Evolutionary conservation across 2,888 invertebrate genomes (phyloP).

Genomic region (Cheiracanthium punctorium): DNA sequence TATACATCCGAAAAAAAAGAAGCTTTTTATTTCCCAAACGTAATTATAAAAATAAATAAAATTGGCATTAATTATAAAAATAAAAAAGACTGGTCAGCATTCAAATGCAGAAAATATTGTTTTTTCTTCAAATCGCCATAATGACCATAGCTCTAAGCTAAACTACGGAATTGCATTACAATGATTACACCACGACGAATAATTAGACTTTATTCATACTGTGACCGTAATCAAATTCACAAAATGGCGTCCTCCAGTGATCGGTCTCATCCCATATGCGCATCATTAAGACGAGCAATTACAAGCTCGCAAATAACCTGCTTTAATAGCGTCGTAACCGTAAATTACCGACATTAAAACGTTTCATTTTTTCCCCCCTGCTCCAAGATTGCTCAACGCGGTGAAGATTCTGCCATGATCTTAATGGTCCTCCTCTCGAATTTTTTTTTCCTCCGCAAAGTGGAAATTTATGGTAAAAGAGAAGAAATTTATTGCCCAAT

Average conservation of each 20-base stretch:
- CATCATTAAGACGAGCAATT: not conserved
- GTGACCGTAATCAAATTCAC: conserved; percentile 4
- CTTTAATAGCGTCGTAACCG: conserved; percentile 39
- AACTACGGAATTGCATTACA: not conserved
- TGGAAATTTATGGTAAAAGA: conserved; percentile 67
- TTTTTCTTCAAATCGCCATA: not conserved
- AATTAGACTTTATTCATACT: not conserved
- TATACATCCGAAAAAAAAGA: too few species aligned
- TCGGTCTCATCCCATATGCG: not conserved
- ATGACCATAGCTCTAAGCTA: not conserved
- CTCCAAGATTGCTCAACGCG: not conserved
- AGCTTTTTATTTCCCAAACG: too few species aligned
- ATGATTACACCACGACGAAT: not conserved
- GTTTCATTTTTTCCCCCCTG: not conserved
- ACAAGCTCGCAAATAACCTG: conserved; percentile 21
- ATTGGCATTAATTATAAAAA: not conserved
- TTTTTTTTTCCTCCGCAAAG: conserved; percentile 41
- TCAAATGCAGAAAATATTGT: not conserved
- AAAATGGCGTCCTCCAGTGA: conserved; percentile 12
- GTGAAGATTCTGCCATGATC: not conserved
- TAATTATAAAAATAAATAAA: too few species aligned
- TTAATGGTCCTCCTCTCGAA: not conserved
- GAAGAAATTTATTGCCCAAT: conserved; percentile 56
- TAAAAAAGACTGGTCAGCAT: not conserved
- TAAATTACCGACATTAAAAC: conserved; percentile 36